Percentiles rank a stretch among this genome's conserved stretches.
Evolutionary conservation across 2,113 vertebrate genomes (phyloP).

Genomic region (Haplotaxodon microlepis): DNA sequence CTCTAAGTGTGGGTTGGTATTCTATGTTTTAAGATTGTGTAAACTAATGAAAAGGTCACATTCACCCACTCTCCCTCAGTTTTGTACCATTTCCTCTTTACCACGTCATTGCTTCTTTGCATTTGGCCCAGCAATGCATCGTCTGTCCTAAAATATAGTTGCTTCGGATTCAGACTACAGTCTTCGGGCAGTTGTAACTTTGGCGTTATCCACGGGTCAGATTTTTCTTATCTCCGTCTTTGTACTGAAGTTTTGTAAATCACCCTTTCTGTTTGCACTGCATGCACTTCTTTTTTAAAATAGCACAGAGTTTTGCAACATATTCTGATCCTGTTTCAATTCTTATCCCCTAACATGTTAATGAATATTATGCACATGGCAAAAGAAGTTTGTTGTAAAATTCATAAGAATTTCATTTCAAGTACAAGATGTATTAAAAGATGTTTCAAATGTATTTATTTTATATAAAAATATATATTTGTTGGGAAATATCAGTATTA

Average conservation of each 20-base stretch:
- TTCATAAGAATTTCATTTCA: neutral
- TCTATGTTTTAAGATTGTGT: neutral
- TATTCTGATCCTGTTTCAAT: neutral
- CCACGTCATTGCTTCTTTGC: neutral
- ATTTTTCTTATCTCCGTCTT: neutral
- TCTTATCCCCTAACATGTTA: neutral
- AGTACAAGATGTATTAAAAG: neutral
- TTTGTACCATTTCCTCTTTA: neutral
- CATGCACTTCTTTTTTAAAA: neutral
- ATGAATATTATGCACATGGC: neutral
- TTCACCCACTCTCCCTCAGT: neutral
- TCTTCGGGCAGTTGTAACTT: neutral
- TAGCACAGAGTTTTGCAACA: neutral
- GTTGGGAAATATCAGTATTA: neutral
- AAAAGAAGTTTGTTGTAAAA: neutral
- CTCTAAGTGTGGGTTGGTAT: neutral
- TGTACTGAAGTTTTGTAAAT: neutral
- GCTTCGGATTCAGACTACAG: neutral
- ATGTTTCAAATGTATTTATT: neutral
- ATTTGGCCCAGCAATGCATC: neutral
- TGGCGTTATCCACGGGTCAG: neutral
- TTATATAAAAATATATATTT: neutral
- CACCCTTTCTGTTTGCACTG: neutral
- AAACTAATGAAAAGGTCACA: neutral
- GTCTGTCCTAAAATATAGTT: neutral